These are phyloP conservation scores for Scaeva pyrastri DNA, from an alignment of 2,888 invertebrate genomes.

Conservation along the genomic window DNA sequence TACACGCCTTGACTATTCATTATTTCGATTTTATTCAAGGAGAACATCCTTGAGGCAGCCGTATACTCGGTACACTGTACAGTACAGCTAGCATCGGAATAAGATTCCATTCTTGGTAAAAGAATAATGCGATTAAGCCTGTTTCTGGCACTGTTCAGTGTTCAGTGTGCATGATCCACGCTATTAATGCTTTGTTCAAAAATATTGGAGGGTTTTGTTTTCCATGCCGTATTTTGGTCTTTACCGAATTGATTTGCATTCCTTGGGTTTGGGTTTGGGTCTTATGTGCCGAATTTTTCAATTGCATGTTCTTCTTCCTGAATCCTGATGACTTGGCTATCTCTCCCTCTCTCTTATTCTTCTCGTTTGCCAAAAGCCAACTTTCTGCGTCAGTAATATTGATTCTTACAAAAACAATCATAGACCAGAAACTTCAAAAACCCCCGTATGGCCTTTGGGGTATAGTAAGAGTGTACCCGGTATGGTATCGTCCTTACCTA, in stretches of 20 bases:
- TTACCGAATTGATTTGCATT: conserved; percentile 66
- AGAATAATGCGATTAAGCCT: not conserved
- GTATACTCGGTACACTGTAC: too few species aligned
- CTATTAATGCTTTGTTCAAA: not conserved
- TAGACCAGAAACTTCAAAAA: conserved; percentile 27
- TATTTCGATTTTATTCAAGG: conserved; percentile 44
- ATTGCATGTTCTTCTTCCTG: not conserved
- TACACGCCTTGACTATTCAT: conserved; percentile 55
- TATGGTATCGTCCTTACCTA: conserved; percentile 7
- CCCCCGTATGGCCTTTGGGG: conserved; percentile 26
- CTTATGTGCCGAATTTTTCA: not conserved
- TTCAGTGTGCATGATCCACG: not conserved
- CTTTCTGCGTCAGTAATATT: conserved; percentile 60
- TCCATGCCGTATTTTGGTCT: conserved; percentile 27
- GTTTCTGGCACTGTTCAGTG: not conserved
- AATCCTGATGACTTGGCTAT: not conserved
- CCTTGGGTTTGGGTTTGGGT: conserved; percentile 13
- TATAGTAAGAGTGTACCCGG: too few species aligned
- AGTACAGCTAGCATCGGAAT: not conserved
- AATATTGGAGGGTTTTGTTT: not conserved
- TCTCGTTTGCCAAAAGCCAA: conserved; percentile 20
- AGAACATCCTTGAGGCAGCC: not conserved
- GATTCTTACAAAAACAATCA: conserved; percentile 40
- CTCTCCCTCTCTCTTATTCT: not conserved
- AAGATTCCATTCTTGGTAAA: not conserved